Base-by-base conservation (phyloP, 2,113 vertebrate species). In the Solea senegalensis region DNA sequence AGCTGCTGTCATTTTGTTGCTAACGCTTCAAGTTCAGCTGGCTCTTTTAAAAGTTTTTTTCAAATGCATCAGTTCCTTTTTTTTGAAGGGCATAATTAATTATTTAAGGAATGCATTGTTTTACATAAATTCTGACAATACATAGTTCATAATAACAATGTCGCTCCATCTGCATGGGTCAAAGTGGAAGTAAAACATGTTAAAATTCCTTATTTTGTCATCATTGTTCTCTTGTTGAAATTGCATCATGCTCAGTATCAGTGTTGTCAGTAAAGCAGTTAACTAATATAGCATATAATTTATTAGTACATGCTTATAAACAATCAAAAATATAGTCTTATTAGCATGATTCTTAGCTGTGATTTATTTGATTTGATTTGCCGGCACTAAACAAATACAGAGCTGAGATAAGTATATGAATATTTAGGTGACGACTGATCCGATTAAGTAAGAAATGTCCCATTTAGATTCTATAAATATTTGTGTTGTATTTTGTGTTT, bases 111-210 rank as follows among this genome's bases (percentile, higher is more conserved):
- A 71, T 64, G 26, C 62, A 13, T 56, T 64, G 62, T 76, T 76
- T 1, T 21, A 21, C 21, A 21, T 61, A 75, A 50, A 48, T 46
- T 65, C 6, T 58, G 7, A 69, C 8, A 5, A 15, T 56, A 8
- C 58, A 56, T 52, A 43, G 26, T 58, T 78, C 5, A 45, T 40
- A 15, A 28, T 73, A 54, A 66, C 58, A 50, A 48, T 76, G 53
- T 60, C 73, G 84, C 69, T 76, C 90, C 87, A 86, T 85, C 83
- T 91, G 54, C 80, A 7, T 90, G 88, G 82, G 60, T 71, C 50
- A 60, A 61, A 28, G 40, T 62, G 64, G 59, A 74, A 86, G 34
- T 74, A 51, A 69, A 59, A 50, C 34, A 43, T 43, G n/a, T 64
- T 54, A 9, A 39, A 48, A 50, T 8, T 7, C 1, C 63, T 72